phyloP scores from a whole-genome alignment of 2,113 vertebrate genomes.

The Phylloscopus trochiloides region DNA sequence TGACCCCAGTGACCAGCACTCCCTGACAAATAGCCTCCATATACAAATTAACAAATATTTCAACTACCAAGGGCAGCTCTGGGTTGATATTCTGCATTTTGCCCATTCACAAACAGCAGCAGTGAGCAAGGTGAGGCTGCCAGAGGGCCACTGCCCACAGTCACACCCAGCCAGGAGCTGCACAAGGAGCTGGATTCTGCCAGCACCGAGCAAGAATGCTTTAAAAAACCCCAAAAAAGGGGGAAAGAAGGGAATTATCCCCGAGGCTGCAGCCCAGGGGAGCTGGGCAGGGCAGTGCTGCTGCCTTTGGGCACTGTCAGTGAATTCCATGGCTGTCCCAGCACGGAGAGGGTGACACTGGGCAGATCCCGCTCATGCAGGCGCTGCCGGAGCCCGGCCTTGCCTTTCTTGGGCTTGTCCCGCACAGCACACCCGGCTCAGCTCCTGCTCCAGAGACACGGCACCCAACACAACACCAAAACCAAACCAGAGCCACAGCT shows the following conservation, averaged over 20 bases:
- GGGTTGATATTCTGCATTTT: not conserved
- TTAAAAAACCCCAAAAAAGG: rapidly evolving
- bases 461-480: not conserved
- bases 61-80: not conserved
- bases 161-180: not conserved
- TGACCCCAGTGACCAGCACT: not conserved
- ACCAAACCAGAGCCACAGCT: rapidly evolving
- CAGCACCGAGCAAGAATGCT: not conserved
- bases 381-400: not conserved
- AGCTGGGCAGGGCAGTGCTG: not conserved
- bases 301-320: not conserved
- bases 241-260: rapidly evolving
- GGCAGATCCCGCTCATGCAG: not conserved
- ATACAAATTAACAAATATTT: not conserved
- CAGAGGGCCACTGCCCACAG: not conserved
- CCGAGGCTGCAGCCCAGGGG: not conserved
- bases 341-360: not conserved
- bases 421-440: rapidly evolving
- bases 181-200: not conserved
- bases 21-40: not conserved
- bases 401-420: slow-evolving; percentile 3
- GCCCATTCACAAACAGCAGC: not conserved
- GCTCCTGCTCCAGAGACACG: not conserved
- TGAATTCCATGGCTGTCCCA: not conserved
- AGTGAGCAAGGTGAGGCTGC: not conserved